A percentile compares a stretch with the other conserved stretches of the same genome.
phyloP scores from a whole-genome alignment of 2,888 invertebrate genomes.

The Dioctria linearis region DNA sequence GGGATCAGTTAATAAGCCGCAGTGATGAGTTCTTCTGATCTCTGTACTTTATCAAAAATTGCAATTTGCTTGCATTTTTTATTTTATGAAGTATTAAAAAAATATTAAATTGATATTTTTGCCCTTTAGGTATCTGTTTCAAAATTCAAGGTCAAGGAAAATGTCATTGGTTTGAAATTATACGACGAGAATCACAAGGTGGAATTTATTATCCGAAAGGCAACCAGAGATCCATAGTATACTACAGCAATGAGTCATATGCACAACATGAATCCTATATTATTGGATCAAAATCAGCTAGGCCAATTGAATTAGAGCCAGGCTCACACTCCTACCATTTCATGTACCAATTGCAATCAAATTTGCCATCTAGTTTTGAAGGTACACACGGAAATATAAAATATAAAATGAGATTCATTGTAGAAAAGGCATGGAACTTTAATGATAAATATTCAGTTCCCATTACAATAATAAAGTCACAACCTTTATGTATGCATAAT shows the following conservation, averaged over 20 bases:
- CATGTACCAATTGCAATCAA: constrained; percentile 64
- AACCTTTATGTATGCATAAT: constrained; percentile 61
- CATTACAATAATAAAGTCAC: constrained; percentile 66
- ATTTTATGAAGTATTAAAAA: not conserved
- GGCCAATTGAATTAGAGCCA: constrained; percentile 64
- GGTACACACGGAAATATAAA: constrained; percentile 69
- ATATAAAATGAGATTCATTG: constrained; percentile 68
- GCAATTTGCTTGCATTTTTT: too few species aligned
- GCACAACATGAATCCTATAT: constrained; percentile 66
- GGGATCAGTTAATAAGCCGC: too few species aligned
- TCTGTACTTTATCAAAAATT: too few species aligned
- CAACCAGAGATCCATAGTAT: constrained; percentile 67
- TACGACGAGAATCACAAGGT: constrained; percentile 64
- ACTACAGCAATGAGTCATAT: constrained; percentile 69
- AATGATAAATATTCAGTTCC: constrained; percentile 69
- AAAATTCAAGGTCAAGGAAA: constrained; percentile 70
- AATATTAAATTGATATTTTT: constrained; percentile 6
- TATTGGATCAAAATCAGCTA: constrained; percentile 66
- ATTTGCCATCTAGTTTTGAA: constrained; percentile 68
- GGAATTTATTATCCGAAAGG: constrained; percentile 61
- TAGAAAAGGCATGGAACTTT: constrained; percentile 70
- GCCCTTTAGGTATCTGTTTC: constrained; percentile 67
- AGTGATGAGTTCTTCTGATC: too few species aligned
- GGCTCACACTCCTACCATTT: constrained; percentile 68
- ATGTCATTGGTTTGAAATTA: constrained; percentile 70